A percentile compares a stretch with the other conserved stretches of the same genome.
These are phyloP conservation scores for Dascillus cervinus DNA, from an alignment of 2,888 invertebrate genomes.

Conservation along the genomic window DNA sequence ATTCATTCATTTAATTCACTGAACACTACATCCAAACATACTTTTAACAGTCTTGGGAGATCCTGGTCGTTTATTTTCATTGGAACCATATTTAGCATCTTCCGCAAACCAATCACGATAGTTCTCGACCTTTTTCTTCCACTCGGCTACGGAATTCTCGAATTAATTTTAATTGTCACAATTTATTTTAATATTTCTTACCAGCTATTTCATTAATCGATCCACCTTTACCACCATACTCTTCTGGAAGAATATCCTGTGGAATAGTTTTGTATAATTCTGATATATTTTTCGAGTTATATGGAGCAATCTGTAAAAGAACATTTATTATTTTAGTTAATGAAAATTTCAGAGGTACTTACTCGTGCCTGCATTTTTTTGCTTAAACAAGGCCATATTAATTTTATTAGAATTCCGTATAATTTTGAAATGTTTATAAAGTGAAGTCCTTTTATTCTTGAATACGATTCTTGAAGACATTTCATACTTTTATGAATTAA, in stretches of 20 bases:
- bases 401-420: neutral
- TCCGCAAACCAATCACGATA: conserved; percentile 48
- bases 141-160: too few species aligned
- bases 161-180: too few species aligned
- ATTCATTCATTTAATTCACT: too few species aligned
- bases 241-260: conserved; percentile 51
- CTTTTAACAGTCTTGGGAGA: conserved; percentile 47
- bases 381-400: neutral
- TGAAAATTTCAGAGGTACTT: conserved; percentile 1
- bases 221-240: conserved; percentile 59
- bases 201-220: conserved; percentile 46
- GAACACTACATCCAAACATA: too few species aligned
- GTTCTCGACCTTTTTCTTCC: conserved; percentile 46
- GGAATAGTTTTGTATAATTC: conserved; percentile 52
- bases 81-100: conserved; percentile 42
- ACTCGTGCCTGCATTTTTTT: neutral
- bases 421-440: neutral
- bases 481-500: neutral
- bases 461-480: neutral
- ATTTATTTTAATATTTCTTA: too few species aligned
- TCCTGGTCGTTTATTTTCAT: conserved; percentile 47
- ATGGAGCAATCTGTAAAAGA: conserved; percentile 45
- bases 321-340: too few species aligned
- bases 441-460: neutral
- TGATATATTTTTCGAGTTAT: conserved; percentile 43